phyloP scores from a whole-genome alignment of 2,888 invertebrate genomes.

The Nymphalis c-album region DNA sequence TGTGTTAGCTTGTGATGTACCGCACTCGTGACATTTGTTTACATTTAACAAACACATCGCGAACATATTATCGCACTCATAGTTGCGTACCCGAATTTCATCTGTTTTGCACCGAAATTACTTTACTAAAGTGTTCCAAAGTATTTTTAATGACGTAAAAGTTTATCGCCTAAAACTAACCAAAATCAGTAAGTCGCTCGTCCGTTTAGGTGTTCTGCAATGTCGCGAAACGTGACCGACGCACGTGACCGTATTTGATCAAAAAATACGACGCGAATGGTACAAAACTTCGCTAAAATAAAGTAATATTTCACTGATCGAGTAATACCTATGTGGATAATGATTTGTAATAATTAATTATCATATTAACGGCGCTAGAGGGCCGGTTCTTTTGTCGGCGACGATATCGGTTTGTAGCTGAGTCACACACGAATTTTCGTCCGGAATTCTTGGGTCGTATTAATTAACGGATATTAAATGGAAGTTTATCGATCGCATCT shows the following conservation, averaged over 20 bases:
- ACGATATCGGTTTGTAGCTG: slow-evolving; percentile 70
- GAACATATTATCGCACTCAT: neutral
- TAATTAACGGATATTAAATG: slow-evolving; percentile 81
- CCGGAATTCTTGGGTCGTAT: slow-evolving; percentile 76
- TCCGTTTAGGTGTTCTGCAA: slow-evolving; percentile 63
- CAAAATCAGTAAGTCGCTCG: slow-evolving; percentile 61
- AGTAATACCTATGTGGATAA: slow-evolving; percentile 62
- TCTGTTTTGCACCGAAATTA: slow-evolving; percentile 28
- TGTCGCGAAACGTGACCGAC: slow-evolving; percentile 41
- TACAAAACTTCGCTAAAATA: slow-evolving; percentile 13
- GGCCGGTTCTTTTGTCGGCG: slow-evolving; percentile 73
- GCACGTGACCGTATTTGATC: slow-evolving; percentile 63
- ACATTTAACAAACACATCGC: neutral
- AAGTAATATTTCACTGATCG: slow-evolving; percentile 49
- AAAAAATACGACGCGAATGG: slow-evolving; percentile 13
- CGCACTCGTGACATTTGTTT: slow-evolving; percentile 57
- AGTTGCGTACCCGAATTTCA: neutral
- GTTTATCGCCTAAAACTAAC: slow-evolving; percentile 59
- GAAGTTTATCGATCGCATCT: slow-evolving; percentile 78
- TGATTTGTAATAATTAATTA: slow-evolving; percentile 80
- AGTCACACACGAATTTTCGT: slow-evolving; percentile 74
- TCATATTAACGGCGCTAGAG: slow-evolving; percentile 77
- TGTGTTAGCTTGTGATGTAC: slow-evolving; percentile 76
- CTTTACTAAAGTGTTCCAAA: slow-evolving; percentile 61
- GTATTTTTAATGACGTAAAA: slow-evolving; percentile 60